Evolutionary conservation across 2,113 vertebrate genomes (phyloP).

Genomic region (Mugil cephalus): DNA sequence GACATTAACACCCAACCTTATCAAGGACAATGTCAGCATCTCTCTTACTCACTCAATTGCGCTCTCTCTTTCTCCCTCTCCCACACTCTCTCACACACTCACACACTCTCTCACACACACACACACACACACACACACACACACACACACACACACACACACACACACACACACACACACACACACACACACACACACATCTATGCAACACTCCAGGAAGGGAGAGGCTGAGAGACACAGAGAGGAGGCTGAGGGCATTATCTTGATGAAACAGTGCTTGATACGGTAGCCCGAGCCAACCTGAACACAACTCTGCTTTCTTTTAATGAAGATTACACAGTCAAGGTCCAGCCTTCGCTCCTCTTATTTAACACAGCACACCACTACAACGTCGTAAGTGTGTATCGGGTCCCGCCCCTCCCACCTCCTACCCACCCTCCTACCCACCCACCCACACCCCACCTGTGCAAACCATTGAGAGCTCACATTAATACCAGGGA

Average conservation of each 20-base stretch:
- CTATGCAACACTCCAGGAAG: slow-evolving; percentile 13
- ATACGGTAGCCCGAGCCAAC: slow-evolving; percentile 69
- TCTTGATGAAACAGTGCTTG: slow-evolving; percentile 80
- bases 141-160: background rate
- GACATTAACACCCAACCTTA: slow-evolving; percentile 72
- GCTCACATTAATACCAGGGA: background rate
- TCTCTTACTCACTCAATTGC: slow-evolving; percentile 28
- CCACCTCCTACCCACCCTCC: slow-evolving; percentile 74
- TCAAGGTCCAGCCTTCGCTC: slow-evolving; percentile 70
- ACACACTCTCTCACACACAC: background rate
- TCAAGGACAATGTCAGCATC: slow-evolving; percentile 70
- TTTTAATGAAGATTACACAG: slow-evolving; percentile 82
- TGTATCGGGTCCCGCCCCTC: slow-evolving; percentile 61
- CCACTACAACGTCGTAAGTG: slow-evolving; percentile 40
- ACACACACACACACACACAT: slow-evolving; percentile 25
- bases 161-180: too few species aligned
- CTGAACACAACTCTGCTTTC: slow-evolving; percentile 71
- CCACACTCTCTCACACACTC: slow-evolving; percentile 1
- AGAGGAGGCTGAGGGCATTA: slow-evolving; percentile 74
- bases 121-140: slow-evolving; percentile 1
- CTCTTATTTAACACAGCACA: slow-evolving; percentile 64
- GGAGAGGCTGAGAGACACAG: slow-evolving; percentile 29
- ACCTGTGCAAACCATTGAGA: slow-evolving; percentile 38
- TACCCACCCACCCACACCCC: slow-evolving; percentile 44
- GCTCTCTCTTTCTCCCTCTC: slow-evolving; percentile 32